A percentile compares a stretch with the other conserved stretches of the same genome.
These are phyloP conservation scores for Oxyura jamaicensis DNA, from an alignment of 2,113 vertebrate species.

Conservation along the genomic window DNA sequence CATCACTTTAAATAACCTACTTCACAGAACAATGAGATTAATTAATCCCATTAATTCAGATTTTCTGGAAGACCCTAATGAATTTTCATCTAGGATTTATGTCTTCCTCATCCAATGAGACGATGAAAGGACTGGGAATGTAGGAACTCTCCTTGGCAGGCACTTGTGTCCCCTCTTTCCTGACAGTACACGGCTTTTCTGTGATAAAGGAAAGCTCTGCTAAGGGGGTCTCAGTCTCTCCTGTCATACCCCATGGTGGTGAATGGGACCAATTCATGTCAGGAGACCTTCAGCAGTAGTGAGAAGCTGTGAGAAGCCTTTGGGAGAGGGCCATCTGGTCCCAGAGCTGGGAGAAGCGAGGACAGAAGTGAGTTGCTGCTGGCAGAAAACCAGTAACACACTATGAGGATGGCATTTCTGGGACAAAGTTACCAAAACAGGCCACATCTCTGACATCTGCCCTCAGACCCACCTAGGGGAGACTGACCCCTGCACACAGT, in stretches of 20 bases:
- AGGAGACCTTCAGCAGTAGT: not conserved
- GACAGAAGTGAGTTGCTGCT: not conserved
- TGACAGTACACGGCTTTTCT: not conserved
- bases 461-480: too few species aligned
- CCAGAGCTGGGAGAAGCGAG: not conserved
- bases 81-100: constrained; percentile 15
- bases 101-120: not conserved
- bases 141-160: not conserved
- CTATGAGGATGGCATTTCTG: not conserved
- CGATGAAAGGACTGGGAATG: not conserved
- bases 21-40: constrained; percentile 14
- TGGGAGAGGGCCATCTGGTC: not conserved
- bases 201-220: not conserved
- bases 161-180: not conserved
- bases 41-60: constrained; percentile 46
- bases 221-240: not conserved
- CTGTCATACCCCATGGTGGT: rapidly evolving
- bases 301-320: not conserved
- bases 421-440: not conserved
- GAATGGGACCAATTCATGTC: not conserved
- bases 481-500: rapidly evolving
- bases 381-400: not conserved
- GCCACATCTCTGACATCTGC: not conserved
- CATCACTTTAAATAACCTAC: not conserved
- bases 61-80: not conserved